phyloP scores from a whole-genome alignment of 2,113 vertebrate species.

The Scomber scombrus region DNA sequence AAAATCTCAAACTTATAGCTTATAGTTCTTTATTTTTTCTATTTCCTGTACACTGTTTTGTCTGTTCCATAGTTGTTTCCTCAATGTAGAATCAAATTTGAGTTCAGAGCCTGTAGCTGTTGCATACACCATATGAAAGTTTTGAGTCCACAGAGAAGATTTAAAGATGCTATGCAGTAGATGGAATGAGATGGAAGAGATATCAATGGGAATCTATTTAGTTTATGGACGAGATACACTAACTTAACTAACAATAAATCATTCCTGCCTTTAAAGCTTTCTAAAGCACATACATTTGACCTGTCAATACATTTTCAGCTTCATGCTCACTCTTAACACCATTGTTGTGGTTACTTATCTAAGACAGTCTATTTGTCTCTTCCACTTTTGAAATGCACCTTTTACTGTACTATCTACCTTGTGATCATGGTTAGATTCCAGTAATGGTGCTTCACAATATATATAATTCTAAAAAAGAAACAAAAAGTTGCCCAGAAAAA shows the following conservation, averaged over 20 bases:
- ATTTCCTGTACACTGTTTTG: neutral
- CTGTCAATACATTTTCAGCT: constrained; percentile 51
- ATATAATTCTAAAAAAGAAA: neutral
- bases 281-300: constrained; percentile 39
- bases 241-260: constrained; percentile 63
- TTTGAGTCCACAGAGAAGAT: constrained; percentile 24
- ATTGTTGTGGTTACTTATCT: constrained; percentile 39
- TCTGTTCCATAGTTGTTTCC: neutral
- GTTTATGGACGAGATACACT: constrained; percentile 60
- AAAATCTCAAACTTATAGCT: constrained; percentile 17
- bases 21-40: neutral
- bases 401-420: constrained; percentile 8
- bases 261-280: constrained; percentile 59
- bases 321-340: constrained; percentile 14
- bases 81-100: neutral
- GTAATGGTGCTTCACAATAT: constrained; percentile 17
- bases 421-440: constrained; percentile 1
- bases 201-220: constrained; percentile 69
- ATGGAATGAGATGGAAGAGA: constrained; percentile 54
- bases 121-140: constrained; percentile 1
- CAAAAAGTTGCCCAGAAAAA: constrained; percentile 2
- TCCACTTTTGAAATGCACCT: constrained; percentile 11
- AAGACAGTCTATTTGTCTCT: constrained; percentile 16
- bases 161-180: constrained; percentile 27
- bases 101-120: neutral